These are phyloP conservation scores for Lagopus muta DNA, from an alignment of 2,113 vertebrate species.

Conservation along the genomic window DNA sequence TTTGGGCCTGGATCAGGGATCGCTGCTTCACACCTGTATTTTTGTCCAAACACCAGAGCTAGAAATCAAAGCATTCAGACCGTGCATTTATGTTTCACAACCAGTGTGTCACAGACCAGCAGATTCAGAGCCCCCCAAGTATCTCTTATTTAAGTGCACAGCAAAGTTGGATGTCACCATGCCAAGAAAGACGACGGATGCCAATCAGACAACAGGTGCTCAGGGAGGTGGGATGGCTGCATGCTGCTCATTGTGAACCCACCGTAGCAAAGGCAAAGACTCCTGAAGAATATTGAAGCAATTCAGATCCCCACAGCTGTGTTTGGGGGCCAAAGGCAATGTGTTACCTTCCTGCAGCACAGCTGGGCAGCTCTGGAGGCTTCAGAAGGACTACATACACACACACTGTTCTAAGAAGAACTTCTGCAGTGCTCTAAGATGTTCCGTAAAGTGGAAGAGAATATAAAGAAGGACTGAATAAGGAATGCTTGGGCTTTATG, in stretches of 20 bases:
- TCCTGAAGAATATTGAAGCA: neutral
- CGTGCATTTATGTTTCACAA: neutral
- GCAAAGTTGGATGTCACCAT: accelerated
- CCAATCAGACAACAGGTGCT: neutral
- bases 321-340: neutral
- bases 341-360: neutral
- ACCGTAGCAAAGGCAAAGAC: neutral
- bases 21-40: slow-evolving; percentile 23
- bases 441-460: neutral
- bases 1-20: neutral
- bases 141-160: neutral
- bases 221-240: neutral
- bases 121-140: neutral
- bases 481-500: neutral
- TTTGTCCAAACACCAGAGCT: neutral
- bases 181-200: neutral
- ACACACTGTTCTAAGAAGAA: neutral
- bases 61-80: neutral
- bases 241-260: neutral
- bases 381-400: neutral
- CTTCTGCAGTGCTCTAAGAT: neutral
- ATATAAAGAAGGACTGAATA: neutral
- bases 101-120: neutral
- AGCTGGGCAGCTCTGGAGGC: neutral
- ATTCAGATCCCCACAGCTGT: neutral